Percentiles rank a stretch among this genome's conserved stretches.
These are phyloP conservation scores for Melanotaenia pygmaea DNA, from an alignment of 2,797 vertebrate genomes.

Conservation along the genomic window DNA sequence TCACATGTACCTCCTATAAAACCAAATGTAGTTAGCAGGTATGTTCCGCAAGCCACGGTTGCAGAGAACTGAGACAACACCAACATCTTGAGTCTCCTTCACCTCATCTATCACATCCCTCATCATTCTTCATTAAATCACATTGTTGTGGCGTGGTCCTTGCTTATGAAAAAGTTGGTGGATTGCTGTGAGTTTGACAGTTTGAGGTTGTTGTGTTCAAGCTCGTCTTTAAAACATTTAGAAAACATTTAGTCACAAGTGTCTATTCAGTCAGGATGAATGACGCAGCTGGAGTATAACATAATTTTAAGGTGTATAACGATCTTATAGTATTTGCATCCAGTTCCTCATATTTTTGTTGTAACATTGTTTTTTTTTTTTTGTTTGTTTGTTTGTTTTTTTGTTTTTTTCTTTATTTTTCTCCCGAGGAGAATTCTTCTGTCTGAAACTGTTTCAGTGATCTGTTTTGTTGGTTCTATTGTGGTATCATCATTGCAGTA, in stretches of 20 bases:
- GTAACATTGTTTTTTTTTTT: too few relatives aligned
- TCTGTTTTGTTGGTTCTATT: slow-evolving; percentile 1
- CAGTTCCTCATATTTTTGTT: slow-evolving; percentile 4
- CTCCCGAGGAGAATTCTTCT: not conserved
- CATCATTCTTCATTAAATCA: too few relatives aligned
- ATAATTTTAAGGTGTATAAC: not conserved
- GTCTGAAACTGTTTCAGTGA: slow-evolving; percentile 1
- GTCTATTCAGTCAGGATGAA: not conserved
- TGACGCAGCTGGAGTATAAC: not conserved
- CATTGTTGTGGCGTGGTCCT: too few relatives aligned
- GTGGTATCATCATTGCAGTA: slow-evolving; percentile 8
- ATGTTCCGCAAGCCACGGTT: too few relatives aligned
- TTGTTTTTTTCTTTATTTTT: not conserved
- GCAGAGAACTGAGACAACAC: too few relatives aligned
- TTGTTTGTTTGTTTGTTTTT: too few relatives aligned
- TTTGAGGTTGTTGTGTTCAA: not conserved
- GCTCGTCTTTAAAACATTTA: not conserved
- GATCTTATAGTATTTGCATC: not conserved
- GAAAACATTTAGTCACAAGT: not conserved
- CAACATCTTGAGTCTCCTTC: too few relatives aligned
- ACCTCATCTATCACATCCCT: too few relatives aligned
- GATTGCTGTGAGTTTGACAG: too few relatives aligned
- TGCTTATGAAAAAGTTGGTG: too few relatives aligned
- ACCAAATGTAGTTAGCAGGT: too few relatives aligned
- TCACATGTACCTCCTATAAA: too few relatives aligned